Percentiles rank a stretch among this genome's conserved stretches.
Conservation (phyloP, 2,888 invertebrate genomes). For the Macrophya alboannulata region DNA sequence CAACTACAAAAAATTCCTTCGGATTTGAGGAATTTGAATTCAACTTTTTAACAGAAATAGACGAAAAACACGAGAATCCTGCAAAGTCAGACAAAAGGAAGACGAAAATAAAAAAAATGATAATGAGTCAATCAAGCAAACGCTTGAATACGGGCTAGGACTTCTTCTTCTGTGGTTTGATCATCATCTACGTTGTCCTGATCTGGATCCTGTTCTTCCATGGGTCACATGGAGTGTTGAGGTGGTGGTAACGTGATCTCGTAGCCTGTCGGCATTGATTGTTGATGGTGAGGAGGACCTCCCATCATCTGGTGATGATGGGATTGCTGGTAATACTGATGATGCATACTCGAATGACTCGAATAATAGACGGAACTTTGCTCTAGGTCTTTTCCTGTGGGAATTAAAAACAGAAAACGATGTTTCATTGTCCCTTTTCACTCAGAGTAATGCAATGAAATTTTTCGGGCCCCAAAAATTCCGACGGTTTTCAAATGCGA, state of each 20-base stretch:
- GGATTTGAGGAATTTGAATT: no score
- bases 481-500: neutral
- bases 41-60: no score
- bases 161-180: constrained; percentile 68
- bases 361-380: constrained; percentile 76
- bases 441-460: neutral
- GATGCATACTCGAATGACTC: constrained; percentile 75
- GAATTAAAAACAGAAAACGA: constrained; percentile 4
- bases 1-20: neutral
- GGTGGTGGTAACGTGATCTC: constrained; percentile 76
- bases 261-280: constrained; percentile 72
- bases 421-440: neutral
- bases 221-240: constrained; percentile 77
- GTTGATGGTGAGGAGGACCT: constrained; percentile 70
- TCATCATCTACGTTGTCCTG: constrained; percentile 61
- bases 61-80: neutral
- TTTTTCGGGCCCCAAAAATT: neutral
- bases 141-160: constrained; percentile 72
- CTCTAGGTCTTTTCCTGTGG: constrained; percentile 75
- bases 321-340: constrained; percentile 76
- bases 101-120: neutral
- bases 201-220: constrained; percentile 66
- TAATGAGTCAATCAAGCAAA: constrained; percentile 69
- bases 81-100: neutral
- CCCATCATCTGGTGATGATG: constrained; percentile 69